phyloP scores from a whole-genome alignment of 2,113 vertebrate genomes.

The Cyanoramphus novaezelandiae region DNA sequence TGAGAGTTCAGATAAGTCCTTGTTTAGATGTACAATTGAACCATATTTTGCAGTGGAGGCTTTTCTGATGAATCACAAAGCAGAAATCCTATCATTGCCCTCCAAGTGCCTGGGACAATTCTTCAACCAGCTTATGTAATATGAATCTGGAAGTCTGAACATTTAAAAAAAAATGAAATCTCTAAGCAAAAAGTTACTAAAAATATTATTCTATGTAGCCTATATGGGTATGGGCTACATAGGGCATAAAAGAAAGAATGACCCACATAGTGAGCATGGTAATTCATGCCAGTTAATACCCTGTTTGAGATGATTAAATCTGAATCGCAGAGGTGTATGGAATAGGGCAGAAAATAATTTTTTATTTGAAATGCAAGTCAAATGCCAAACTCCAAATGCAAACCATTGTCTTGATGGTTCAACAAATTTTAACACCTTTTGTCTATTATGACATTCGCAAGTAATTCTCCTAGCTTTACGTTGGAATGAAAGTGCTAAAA shows the following conservation, averaged over 20 bases:
- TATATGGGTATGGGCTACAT: not conserved
- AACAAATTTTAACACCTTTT: not conserved
- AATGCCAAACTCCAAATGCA: not conserved
- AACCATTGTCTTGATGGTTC: not conserved
- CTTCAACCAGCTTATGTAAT: not conserved
- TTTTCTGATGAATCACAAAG: not conserved
- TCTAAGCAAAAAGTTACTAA: not conserved
- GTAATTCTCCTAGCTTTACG: not conserved
- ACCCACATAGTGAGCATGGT: rapidly evolving
- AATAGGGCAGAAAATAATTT: not conserved
- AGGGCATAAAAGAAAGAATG: not conserved
- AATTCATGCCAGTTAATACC: not conserved
- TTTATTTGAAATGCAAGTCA: not conserved
- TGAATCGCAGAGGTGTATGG: not conserved
- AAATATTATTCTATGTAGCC: not conserved
- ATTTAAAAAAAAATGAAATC: not conserved
- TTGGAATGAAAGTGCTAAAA: not conserved
- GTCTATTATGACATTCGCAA: not conserved
- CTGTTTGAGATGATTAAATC: not conserved
- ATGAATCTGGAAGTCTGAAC: not conserved
- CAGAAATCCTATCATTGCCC: not conserved
- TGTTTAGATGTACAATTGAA: not conserved
- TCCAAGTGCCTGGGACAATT: not conserved
- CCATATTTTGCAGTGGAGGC: not conserved
- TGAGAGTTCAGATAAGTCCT: not conserved